A percentile compares a stretch with the other conserved stretches of the same genome.
phyloP scores from a whole-genome alignment of 2,888 invertebrate species.

The Perizoma affinitatum region DNA sequence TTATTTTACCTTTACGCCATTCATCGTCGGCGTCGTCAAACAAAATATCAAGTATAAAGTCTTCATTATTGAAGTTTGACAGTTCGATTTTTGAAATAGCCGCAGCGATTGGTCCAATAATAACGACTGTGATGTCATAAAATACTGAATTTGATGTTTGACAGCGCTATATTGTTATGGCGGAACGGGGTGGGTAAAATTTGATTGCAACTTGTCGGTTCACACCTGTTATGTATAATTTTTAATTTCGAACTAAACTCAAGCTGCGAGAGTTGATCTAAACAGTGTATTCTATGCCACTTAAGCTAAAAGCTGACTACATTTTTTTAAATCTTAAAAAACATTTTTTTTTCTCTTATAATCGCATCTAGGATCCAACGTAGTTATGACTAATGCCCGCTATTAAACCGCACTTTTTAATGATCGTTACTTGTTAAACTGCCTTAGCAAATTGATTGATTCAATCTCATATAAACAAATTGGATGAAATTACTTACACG shows the following conservation, averaged over 20 bases:
- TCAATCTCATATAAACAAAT: conserved; percentile 15
- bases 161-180: conserved; percentile 40
- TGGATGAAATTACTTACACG: conserved; percentile 8
- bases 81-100: conserved; percentile 71
- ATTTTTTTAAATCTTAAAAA: too few relatives aligned
- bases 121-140: conserved; percentile 51
- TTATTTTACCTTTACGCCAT: conserved; percentile 67
- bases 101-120: conserved; percentile 58
- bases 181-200: conserved; percentile 44
- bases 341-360: too few relatives aligned
- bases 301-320: too few relatives aligned
- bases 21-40: conserved; percentile 75
- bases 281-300: background rate
- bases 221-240: conserved; percentile 45
- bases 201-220: conserved; percentile 45
- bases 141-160: conserved; percentile 50
- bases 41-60: conserved; percentile 71
- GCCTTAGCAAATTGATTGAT: conserved; percentile 24
- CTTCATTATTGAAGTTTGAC: conserved; percentile 76
- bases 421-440: conserved; percentile 14
- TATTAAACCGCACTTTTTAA: conserved; percentile 13
- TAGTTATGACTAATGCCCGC: conserved; percentile 7
- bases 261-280: conserved; percentile 30
- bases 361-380: background rate
- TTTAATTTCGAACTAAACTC: conserved; percentile 31